These are phyloP conservation scores for Synergus umbraculus DNA, from an alignment of 2,888 invertebrate species.

Conservation along the genomic window DNA sequence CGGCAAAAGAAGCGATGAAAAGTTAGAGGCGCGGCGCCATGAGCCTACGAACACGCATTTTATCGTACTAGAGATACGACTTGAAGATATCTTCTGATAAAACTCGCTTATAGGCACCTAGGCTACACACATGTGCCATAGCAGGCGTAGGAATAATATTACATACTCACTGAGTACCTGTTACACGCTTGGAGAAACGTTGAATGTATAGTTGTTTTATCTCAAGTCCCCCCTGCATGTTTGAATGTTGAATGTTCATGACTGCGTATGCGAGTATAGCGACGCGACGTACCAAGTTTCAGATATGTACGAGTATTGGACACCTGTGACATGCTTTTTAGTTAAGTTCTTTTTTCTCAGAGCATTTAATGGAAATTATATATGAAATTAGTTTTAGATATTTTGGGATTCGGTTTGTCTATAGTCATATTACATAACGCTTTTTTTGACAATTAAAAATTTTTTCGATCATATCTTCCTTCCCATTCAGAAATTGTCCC, in stretches of 20 bases:
- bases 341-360: neutral
- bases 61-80: slow-evolving; percentile 69
- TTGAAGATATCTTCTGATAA: slow-evolving; percentile 70
- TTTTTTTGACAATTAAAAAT: too few species aligned
- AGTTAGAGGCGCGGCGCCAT: slow-evolving; percentile 64
- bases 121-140: slow-evolving; percentile 38
- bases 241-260: neutral
- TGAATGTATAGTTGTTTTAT: slow-evolving; percentile 19
- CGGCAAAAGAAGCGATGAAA: slow-evolving; percentile 41
- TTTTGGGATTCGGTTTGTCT: too few species aligned
- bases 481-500: too few species aligned
- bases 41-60: slow-evolving; percentile 62
- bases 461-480: too few species aligned
- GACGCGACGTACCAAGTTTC: neutral
- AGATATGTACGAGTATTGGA: neutral
- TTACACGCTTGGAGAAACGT: slow-evolving; percentile 24
- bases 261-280: neutral
- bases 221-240: slow-evolving; percentile 10
- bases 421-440: too few species aligned
- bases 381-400: too few species aligned
- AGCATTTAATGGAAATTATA: neutral
- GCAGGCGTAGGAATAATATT: slow-evolving; percentile 49
- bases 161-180: slow-evolving; percentile 46
- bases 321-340: slow-evolving; percentile 5
- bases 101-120: slow-evolving; percentile 49